Evolutionary conservation across 2,797 vertebrate species (phyloP), one percentile per base, ranked within the genome.

Genomic region (Distichodus sexfasciatus): DNA sequence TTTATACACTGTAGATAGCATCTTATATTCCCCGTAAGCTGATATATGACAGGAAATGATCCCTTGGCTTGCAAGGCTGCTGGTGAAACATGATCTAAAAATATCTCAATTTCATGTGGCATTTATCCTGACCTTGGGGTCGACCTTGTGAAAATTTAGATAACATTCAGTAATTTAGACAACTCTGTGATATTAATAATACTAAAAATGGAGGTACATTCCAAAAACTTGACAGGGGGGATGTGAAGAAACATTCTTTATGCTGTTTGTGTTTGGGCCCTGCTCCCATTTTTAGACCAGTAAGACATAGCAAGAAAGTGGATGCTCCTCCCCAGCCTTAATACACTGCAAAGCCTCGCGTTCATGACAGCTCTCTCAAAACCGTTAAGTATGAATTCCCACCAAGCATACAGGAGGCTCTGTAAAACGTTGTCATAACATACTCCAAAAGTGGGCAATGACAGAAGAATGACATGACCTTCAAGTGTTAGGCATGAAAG

Each of bases 251-350:
- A 48, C 50, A 71, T 66, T 75, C 40, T 40, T 75, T 35, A 62
- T 61, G 57, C 69, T 38, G 55, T 55, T 54, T 31, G 24, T 71
- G 66, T 70, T 24, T 66, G 48, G 26, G 55, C 60, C 62, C 33
- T 54, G 62, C 61, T 61, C 62, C 48, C 62, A 71, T 70, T 66
- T 66, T 75, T 64, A 68, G 43, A 47, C 28, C 62, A 69, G 50
- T 33, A 19, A 69, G 6, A 29, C 4, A 17, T 59, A 70, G 63
- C 48, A 28, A 46, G 21, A 36, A 12, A 24, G 43, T 17, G 51
- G 36, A 11, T 41, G 17, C 26, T 31, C 15, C 43, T 21, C 7
- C 40, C 54, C 46, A 41, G 15, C 8, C n/a, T n/a, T 9, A 26
- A 44, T 7, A 8, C 17, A 43, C 38, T 29, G 38, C 14, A n/a